Evolutionary conservation across 1,140 invertebrate species (phyloP), one percentile per base, ranked within the genome.

Genomic region (Danaus melanippus): DNA sequence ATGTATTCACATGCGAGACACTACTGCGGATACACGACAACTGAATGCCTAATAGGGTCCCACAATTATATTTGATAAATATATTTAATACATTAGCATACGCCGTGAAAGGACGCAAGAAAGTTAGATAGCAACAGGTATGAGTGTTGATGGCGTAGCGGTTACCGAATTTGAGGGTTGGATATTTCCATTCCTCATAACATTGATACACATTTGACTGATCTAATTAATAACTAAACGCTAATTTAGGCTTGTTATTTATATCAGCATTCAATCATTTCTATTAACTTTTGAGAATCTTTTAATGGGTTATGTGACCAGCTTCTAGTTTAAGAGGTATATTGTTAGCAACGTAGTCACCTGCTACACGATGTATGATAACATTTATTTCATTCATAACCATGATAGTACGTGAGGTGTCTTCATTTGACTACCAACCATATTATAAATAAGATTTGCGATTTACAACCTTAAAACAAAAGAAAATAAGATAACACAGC

Each of bases 41-140:
- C 58, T 74, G 83, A 83, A 86, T 86, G 64, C 65, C 56, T 83
- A 86, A 84, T 84, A 79, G 60, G 76, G 66, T 86, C 83, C 75
- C 83, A 86, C 83, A 86, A 86, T 86, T 85, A 85, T 85, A 85
- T 85, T 85, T 85, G 82, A 83, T 85, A 85, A 85, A 80, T 82
- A 77, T 81, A 85, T 84, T 80, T 85, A 79, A 69, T 51, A 67
- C 74, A 85, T 85, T 85, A 74, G 75, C 79, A 85, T 85, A 79
- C 69, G 60, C 72, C 67, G 72, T 76, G 75, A 76, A 82, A 79
- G 71, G 76, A 65, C 69, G 56, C 62, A 73, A 69, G 72, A 79
- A 79, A 82, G 76, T 71, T 66, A 56, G 61, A 60, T 76, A 58
- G 65, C 58, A 59, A 65, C 60, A 55, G 51, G 47, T 64, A 47